Conservation (phyloP, 2,888 invertebrate genomes). For the Cerastoderma edule region DNA sequence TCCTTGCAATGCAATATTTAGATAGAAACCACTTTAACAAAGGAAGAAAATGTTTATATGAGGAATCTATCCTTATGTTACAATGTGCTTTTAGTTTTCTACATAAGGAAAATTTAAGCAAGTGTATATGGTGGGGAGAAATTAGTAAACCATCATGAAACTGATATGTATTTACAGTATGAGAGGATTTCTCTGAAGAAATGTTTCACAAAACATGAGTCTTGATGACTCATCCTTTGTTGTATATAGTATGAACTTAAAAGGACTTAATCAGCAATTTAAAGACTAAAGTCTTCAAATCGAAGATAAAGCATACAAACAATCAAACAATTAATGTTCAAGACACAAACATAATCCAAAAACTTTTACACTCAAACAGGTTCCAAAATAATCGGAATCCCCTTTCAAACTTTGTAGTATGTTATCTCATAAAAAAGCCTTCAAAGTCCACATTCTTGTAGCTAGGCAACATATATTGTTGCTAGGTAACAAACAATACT, state of each 20-base stretch:
- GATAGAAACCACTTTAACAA: too few relatives aligned
- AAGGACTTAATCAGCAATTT: neutral
- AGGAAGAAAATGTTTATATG: too few relatives aligned
- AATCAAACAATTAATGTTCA: neutral
- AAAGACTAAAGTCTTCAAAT: neutral
- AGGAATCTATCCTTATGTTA: too few relatives aligned
- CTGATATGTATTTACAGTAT: too few relatives aligned
- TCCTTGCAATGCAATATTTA: too few relatives aligned
- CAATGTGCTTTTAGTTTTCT: too few relatives aligned
- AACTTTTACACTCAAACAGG: neutral
- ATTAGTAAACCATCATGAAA: too few relatives aligned
- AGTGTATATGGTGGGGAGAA: too few relatives aligned
- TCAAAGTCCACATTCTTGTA: constrained; percentile 18
- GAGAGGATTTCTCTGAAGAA: too few relatives aligned
- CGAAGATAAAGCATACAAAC: neutral
- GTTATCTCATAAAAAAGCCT: constrained; percentile 10
- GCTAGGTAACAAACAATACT: constrained; percentile 21
- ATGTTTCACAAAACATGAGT: too few relatives aligned
- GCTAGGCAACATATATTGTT: neutral
- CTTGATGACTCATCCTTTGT: too few relatives aligned
- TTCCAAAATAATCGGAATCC: neutral
- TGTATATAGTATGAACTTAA: neutral
- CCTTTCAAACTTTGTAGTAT: neutral
- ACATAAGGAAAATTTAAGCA: too few relatives aligned
- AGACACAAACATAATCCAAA: neutral